Base-by-base conservation (phyloP, 1,140 invertebrate species). In the Globodera ellingtonae region DNA sequence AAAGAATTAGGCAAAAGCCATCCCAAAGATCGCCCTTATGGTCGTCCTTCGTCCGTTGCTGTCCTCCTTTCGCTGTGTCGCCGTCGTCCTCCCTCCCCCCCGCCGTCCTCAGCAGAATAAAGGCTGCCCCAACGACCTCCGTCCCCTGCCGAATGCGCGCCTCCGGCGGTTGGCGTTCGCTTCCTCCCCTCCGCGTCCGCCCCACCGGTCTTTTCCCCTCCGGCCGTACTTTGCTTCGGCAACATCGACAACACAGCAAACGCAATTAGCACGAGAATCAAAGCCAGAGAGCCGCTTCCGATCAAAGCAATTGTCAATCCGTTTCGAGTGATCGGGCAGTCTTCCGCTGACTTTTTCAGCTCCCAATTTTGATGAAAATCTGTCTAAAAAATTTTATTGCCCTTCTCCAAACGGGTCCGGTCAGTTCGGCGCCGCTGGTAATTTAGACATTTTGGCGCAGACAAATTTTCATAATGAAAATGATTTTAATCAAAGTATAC, bases 251-350 rank as follows among this genome's bases (percentile, higher is more conserved):
- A 65, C 8, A 83, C 24, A 46, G 67, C 18, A 7, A 69, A 65
- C 21, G 81, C 73, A 9, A 83, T 75, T 56, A 81, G 83, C 15
- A 83, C 50, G 44, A 83, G 69, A 18, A 75, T 75, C 6, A 67
- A 72, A 9, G 74, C 70, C 9, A 83, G 8, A 1, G 73, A 62
- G 24, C 47, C 82, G 35, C 82, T 73, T 10, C 48, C 62, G 48
- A 83, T 65, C 18, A 74, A 73, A 15, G 81, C 46, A 6, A 83
- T 72, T 6, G 81, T n/a, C 18, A 83, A 47, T 35, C 74, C 84
- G 48, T 85, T 52, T 44, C 79, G 84, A 44, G 83, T 84, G 56
- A 84, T 79, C 35, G 83, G 84, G 75, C 83, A 84, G 3, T 82
- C 82, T 10, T 35, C 15, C 8, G 66, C 44, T 46, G 48, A 7